Base-by-base conservation (phyloP, 2,888 invertebrate genomes). In the Ephialtes manifestator region DNA sequence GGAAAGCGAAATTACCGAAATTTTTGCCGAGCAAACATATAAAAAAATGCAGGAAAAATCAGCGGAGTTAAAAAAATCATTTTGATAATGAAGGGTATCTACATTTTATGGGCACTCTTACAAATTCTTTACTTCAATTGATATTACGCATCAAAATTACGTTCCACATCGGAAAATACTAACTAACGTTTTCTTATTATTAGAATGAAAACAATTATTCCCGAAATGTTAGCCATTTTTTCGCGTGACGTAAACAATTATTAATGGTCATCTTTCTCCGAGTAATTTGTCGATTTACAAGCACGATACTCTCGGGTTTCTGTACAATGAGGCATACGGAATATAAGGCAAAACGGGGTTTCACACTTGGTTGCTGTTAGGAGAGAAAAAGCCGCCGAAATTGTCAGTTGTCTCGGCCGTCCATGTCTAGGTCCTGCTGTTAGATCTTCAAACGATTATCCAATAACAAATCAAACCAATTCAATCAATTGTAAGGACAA, bases 361-460 rank as follows among this genome's bases (percentile, higher is more conserved):
- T 35, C 76, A 79, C 84, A 85, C 84, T 78, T 51, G 79, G 85
- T 85, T 82, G 85, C 82, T 85, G 81, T 85, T 85, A 85, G 79
- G 48, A 11, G 67, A 28, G 63, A 72, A 77, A 28, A 77, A 84
- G 77, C 84, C 63, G 51, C 39, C 70, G 70, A 82, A 55, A 77
- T 72, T 72, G 79, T 84, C 68, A 81, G 63, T 81, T 39, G 48
- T 60, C 65, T 48, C 20, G 60, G 68, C 74, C 46, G 7, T 79
- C 63, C 39, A 31, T 80, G 53, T 70, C 71, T 55, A 63, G 53
- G 31, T 76, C 76, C 85, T 82, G 79, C 65, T 68, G 74, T 78
- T 70, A 63, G 39, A 78, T 31, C 63, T 35, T 70, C 20, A 70
- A 70, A 68, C 0, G 20, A 70, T 75, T 55, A 68, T 75, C 24